Conservation (phyloP, 2,113 vertebrate species). For the Bos javanicus region DNA sequence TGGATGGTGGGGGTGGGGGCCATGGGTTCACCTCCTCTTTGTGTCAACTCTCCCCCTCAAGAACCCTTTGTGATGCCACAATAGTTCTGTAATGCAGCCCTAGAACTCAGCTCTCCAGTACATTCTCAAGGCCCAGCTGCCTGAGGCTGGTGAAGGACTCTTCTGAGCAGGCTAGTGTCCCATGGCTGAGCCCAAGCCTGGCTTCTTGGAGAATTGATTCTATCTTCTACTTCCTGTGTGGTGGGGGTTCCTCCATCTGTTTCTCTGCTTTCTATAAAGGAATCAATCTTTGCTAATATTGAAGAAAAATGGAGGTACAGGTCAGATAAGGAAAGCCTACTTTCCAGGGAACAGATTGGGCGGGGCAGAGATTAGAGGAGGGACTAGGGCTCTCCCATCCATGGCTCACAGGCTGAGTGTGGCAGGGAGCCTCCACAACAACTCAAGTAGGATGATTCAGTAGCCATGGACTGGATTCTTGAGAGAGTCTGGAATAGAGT, state of each 20-base stretch:
- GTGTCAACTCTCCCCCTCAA: fast-evolving
- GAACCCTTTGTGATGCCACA: background rate
- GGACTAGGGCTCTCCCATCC: background rate
- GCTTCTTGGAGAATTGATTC: background rate
- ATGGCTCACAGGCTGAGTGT: background rate
- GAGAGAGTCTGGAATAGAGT: background rate
- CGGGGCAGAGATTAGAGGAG: background rate
- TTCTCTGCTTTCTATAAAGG: background rate
- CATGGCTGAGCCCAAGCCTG: background rate
- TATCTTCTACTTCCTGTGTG: no score
- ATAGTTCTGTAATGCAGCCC: background rate
- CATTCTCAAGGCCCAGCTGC: background rate
- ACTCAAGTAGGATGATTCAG: background rate
- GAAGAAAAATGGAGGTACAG: background rate
- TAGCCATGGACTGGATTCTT: background rate
- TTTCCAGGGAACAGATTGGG: background rate
- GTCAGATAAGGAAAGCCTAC: background rate
- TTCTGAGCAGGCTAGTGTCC: background rate
- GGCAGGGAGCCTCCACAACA: background rate
- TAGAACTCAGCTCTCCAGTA: background rate
- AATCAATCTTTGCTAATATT: background rate
- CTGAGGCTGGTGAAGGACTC: background rate
- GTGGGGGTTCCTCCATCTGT: background rate
- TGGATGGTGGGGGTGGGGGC: background rate
- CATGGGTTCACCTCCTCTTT: background rate